These are phyloP conservation scores for Cotesia glomerata DNA, from an alignment of 1,140 invertebrate genomes.

Conservation along the genomic window DNA sequence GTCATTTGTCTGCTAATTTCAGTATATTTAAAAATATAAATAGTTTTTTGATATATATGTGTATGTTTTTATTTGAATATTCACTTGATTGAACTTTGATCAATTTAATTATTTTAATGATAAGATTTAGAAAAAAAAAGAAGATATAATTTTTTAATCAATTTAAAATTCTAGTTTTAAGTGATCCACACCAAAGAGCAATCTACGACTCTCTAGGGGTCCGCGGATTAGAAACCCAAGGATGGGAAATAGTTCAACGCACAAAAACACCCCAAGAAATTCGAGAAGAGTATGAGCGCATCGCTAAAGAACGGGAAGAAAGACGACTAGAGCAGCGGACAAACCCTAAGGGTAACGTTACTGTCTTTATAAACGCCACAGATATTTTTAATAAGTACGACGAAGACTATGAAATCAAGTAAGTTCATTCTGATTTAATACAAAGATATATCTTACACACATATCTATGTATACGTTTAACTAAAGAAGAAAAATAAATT, in stretches of 20 bases:
- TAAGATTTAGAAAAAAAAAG: too few species aligned
- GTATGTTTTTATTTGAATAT: too few species aligned
- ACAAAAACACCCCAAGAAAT: constrained; percentile 93
- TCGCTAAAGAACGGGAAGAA: constrained; percentile 82
- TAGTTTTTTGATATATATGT: too few species aligned
- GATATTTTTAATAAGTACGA: constrained; percentile 88
- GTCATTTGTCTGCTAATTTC: constrained; percentile 26
- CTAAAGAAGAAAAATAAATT: not conserved
- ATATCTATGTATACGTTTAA: too few species aligned
- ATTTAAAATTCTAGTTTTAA: constrained; percentile 67
- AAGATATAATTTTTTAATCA: not conserved
- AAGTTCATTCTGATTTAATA: constrained; percentile 36
- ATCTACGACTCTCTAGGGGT: constrained; percentile 82
- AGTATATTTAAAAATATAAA: too few species aligned
- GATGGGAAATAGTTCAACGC: constrained; percentile 89
- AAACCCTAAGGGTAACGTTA: constrained; percentile 88
- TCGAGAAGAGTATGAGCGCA: constrained; percentile 89
- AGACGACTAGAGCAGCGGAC: constrained; percentile 83
- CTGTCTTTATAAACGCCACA: constrained; percentile 89
- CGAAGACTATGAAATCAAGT: constrained; percentile 67
- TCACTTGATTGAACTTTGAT: too few species aligned
- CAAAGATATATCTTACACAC: too few species aligned
- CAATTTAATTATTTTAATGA: too few species aligned
- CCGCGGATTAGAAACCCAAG: constrained; percentile 86
- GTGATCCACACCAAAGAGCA: constrained; percentile 77